phyloP scores from a whole-genome alignment of 2,888 invertebrate species.

The Branchellion lobata region DNA sequence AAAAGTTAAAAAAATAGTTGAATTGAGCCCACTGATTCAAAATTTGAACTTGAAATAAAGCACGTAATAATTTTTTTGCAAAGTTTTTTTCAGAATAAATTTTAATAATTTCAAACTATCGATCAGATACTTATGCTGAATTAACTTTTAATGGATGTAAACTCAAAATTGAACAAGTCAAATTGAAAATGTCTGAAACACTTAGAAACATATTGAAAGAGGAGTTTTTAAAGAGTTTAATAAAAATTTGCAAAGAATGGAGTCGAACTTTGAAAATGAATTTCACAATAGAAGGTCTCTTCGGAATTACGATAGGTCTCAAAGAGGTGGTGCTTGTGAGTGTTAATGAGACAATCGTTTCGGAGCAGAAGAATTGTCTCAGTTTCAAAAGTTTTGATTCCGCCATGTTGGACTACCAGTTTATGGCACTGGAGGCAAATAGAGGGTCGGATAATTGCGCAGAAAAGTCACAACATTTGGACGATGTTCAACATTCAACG shows the following conservation, averaged over 20 bases:
- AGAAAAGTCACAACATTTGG: too few species aligned
- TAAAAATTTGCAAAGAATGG: background rate
- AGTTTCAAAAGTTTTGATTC: too few species aligned
- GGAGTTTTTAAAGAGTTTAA: background rate
- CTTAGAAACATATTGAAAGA: background rate
- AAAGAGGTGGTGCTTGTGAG: background rate
- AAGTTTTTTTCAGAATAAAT: background rate
- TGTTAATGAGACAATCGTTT: background rate
- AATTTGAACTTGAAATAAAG: background rate
- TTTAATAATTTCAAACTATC: background rate
- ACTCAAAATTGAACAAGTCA: too few species aligned
- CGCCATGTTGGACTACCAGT: too few species aligned
- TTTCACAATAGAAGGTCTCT: conserved; percentile 1
- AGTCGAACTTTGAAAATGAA: conserved; percentile 5
- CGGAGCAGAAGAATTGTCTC: background rate
- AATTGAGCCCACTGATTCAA: background rate
- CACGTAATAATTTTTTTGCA: background rate
- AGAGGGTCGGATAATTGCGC: too few species aligned
- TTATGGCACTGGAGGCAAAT: too few species aligned
- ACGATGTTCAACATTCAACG: too few species aligned
- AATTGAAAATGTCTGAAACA: background rate
- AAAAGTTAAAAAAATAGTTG: too few species aligned
- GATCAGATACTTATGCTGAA: too few species aligned
- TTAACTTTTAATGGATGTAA: too few species aligned
- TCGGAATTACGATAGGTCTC: background rate